Conservation (phyloP, 2,797 vertebrate genomes). For the Xenopus petersii region DNA sequence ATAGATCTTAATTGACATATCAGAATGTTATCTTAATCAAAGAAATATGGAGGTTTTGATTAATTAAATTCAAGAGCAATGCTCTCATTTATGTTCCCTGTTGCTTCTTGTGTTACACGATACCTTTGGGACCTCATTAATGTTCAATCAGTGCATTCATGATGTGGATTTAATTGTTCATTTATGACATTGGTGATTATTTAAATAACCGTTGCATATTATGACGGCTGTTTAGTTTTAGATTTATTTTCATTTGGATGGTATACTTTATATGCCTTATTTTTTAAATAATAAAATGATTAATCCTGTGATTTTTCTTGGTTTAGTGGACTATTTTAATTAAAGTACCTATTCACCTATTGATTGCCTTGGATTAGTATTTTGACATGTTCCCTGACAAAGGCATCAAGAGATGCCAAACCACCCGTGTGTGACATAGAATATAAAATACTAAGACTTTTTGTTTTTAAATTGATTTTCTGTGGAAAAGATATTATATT, state of each 20-base stretch:
- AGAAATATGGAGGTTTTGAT: too few relatives aligned
- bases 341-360: background rate
- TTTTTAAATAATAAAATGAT: background rate
- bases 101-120: background rate
- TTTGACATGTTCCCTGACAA: background rate
- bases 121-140: slow-evolving; percentile 2
- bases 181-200: background rate
- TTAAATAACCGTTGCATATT: background rate
- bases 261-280: background rate
- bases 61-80: slow-evolving; percentile 1
- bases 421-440: background rate
- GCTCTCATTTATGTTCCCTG: background rate
- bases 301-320: background rate
- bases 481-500: background rate
- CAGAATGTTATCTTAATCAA: too few relatives aligned
- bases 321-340: background rate
- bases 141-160: background rate
- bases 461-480: slow-evolving; percentile 1
- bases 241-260: background rate
- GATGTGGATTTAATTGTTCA: background rate
- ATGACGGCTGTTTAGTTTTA: background rate
- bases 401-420: background rate
- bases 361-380: background rate
- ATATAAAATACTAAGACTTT: background rate
- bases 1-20: too few relatives aligned